Evolutionary conservation across 2,113 vertebrate species (phyloP).

Genomic region (Conger conger): DNA sequence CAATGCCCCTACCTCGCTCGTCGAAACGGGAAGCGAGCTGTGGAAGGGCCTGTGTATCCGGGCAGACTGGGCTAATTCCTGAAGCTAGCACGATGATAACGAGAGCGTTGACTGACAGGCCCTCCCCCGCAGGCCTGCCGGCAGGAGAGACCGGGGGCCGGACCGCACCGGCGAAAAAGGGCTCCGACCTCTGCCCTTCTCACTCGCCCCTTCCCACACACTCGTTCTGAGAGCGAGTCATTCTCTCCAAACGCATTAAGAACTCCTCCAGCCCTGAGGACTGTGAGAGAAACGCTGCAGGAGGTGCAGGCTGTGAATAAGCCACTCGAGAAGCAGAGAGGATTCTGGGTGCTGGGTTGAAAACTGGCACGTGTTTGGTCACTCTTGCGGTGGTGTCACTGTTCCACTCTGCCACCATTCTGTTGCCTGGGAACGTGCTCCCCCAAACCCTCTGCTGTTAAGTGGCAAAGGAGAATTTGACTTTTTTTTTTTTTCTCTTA

Average conservation of each 20-base stretch:
- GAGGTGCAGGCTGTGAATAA: background rate
- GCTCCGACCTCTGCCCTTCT: too few species aligned
- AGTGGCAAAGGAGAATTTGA: background rate
- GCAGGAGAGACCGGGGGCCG: background rate
- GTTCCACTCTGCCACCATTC: background rate
- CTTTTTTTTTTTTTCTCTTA: too few species aligned
- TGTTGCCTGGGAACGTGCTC: background rate
- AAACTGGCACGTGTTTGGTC: background rate
- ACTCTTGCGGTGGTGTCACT: background rate
- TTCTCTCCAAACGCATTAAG: background rate
- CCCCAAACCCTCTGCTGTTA: background rate
- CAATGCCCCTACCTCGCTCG: background rate
- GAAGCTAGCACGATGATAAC: too few species aligned
- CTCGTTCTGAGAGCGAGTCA: background rate
- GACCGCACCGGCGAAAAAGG: background rate
- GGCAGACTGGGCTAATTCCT: background rate
- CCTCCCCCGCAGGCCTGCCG: too few species aligned
- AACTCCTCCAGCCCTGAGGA: background rate
- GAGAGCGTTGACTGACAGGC: too few species aligned
- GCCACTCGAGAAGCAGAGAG: background rate
- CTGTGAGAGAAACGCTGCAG: too few species aligned
- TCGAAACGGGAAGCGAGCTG: background rate
- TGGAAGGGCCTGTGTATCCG: background rate
- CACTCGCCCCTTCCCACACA: background rate
- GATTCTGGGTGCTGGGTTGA: background rate